Evolutionary conservation across 2,797 vertebrate species (phyloP), one percentile per base, ranked within the genome.

Genomic region (Synanceia verrucosa): DNA sequence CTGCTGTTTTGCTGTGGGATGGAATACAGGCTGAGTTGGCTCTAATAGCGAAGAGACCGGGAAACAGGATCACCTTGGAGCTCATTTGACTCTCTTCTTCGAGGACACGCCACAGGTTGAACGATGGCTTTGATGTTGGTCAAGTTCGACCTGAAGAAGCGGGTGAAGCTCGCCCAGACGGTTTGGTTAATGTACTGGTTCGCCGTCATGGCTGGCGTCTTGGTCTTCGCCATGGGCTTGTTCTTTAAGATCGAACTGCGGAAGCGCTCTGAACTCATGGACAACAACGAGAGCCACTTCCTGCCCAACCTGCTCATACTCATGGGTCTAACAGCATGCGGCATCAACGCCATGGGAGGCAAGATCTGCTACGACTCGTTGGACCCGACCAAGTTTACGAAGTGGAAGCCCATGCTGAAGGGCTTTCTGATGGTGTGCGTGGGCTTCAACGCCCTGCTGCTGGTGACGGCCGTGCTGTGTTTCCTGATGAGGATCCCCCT

Each of bases 131-230:
- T 99, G 83, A 92, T 98, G 93, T 94, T 95, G 92, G 84, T 99
- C 65, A 98, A 96, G 84, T 99, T 99, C 81, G 97, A 95, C 77
- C 91, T 97, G 88, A 97, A 96, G 93, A 99, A 97, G 91, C 92
- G 98, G 28, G 98, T 99, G 76, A 99, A 98, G 91, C 87, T 99
- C 47, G 97, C 98, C 0, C 98, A 99, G 89, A 93, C 95, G 34
- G 94, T 99, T 66, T 99, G 98, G 98, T 96, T 99, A 65, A 94
- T 99, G 96, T 99, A 98, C 93, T 99, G 98, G 98, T 93, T 96
- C 65, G 97, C 97, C 0, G 95, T 99, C 24, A 88, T 99, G 86
- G 95, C 96, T 0, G 95, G 97, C 2, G 96, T 99, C 65, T 79
- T 97, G 69, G 89, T 99, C 73, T 97, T 99, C 88, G 94, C 96